Percentiles rank a stretch among this genome's conserved stretches.
Evolutionary conservation across 2,113 vertebrate genomes (phyloP).

Genomic region (Castor canadensis): DNA sequence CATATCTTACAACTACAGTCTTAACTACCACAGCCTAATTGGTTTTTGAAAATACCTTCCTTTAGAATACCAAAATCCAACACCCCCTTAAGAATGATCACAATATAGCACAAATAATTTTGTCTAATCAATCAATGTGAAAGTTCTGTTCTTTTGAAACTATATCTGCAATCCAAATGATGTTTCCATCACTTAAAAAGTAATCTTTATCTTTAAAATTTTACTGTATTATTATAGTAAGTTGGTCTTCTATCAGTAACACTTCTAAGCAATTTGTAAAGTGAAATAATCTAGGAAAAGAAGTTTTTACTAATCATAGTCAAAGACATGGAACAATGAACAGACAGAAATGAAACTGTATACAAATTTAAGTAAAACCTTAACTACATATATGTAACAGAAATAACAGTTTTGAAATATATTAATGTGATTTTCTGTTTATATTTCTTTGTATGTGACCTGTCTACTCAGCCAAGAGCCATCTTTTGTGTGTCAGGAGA

Average conservation of each 20-base stretch:
- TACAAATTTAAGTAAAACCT: neutral
- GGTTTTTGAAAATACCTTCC: too few relatives aligned
- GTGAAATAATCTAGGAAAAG: conserved; percentile 7
- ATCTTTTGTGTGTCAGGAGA: neutral
- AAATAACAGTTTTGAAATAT: conserved; percentile 8
- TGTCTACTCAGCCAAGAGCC: neutral
- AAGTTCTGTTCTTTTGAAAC: conserved; percentile 35
- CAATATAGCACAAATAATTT: conserved; percentile 41
- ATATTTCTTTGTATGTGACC: neutral
- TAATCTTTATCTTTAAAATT: neutral
- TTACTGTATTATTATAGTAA: neutral
- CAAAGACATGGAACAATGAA: neutral
- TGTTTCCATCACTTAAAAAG: neutral
- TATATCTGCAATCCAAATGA: conserved; percentile 31
- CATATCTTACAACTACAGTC: neutral
- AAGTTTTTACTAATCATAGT: neutral
- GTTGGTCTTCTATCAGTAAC: neutral
- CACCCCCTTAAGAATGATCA: conserved; percentile 54
- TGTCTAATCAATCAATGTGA: conserved; percentile 34
- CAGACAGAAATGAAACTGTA: neutral
- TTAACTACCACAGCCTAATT: too few relatives aligned
- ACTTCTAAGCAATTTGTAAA: neutral
- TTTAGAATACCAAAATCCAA: conserved; percentile 22
- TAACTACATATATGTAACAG: neutral
- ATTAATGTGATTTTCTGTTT: neutral